Percentiles rank a stretch among this genome's conserved stretches.
Conservation (phyloP, 2,113 vertebrate species). For the Spermophilus dauricus region DNA sequence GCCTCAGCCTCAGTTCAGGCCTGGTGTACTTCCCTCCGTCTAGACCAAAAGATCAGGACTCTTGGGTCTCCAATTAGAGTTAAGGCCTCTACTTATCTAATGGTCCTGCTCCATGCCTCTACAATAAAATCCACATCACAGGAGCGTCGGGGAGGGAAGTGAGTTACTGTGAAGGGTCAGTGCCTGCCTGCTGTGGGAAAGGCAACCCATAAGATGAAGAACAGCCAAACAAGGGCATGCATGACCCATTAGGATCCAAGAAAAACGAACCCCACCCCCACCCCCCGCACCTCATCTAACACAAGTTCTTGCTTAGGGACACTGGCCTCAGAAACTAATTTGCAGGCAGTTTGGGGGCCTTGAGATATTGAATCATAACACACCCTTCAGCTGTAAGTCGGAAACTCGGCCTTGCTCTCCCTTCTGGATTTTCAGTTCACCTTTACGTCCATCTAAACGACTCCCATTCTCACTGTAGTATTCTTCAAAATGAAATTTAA, state of each 20-base stretch:
- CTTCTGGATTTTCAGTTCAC: background rate
- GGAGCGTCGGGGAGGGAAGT: background rate
- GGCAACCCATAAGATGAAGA: background rate
- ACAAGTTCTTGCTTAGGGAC: background rate
- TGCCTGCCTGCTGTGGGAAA: background rate
- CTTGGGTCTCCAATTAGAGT: background rate
- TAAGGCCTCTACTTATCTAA: background rate
- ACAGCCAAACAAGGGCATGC: background rate
- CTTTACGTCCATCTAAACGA: background rate
- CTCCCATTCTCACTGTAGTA: background rate
- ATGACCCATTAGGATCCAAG: background rate
- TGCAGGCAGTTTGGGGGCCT: background rate
- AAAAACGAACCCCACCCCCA: background rate
- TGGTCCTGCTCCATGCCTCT: background rate
- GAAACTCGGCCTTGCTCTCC: background rate
- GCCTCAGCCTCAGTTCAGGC: background rate
- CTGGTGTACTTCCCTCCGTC: no score
- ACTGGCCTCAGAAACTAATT: background rate
- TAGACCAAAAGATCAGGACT: background rate
- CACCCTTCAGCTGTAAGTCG: background rate
- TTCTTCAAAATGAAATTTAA: constrained; percentile 29
- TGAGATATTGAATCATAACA: background rate
- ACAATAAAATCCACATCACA: background rate
- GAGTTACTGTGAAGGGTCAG: background rate
- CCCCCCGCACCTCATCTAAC: background rate